A percentile compares a stretch with the other conserved stretches of the same genome.
phyloP scores from a whole-genome alignment of 2,888 invertebrate genomes.

The Ophion obscuratus region DNA sequence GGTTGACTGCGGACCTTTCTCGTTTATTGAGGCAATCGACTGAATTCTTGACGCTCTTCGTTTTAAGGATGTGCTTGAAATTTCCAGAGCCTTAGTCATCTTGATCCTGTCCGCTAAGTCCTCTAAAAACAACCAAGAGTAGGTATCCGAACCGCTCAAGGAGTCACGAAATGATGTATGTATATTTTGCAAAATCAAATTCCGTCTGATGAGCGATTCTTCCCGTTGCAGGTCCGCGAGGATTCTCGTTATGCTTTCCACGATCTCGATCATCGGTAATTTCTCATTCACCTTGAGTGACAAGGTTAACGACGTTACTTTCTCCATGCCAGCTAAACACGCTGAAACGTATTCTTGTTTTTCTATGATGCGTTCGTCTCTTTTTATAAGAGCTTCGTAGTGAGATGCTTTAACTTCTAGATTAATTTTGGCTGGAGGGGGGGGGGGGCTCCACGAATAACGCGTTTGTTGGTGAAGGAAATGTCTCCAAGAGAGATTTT shows the following conservation, averaged over 20 bases:
- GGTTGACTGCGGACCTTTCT: background rate
- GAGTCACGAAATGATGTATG: conserved; percentile 37
- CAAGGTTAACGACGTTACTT: background rate
- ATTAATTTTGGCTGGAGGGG: conserved; percentile 39
- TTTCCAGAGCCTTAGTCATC: conserved; percentile 4
- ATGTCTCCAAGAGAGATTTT: background rate
- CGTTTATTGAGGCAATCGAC: background rate
- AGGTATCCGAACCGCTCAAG: conserved; percentile 1
- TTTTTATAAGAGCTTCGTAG: conserved; percentile 30
- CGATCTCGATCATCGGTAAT: conserved; percentile 11
- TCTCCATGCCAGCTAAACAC: conserved; percentile 4
- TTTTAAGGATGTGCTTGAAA: background rate
- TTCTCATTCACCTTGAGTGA: background rate
- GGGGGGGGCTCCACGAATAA: background rate
- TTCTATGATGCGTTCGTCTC: conserved; percentile 31
- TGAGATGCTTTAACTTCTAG: conserved; percentile 13
- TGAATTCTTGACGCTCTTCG: background rate
- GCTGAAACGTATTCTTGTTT: conserved; percentile 12
- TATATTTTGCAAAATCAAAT: conserved; percentile 35
- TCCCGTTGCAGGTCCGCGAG: conserved; percentile 31
- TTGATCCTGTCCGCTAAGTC: background rate
- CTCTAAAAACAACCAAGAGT: background rate
- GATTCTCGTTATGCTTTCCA: conserved; percentile 12
- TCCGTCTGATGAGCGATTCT: conserved; percentile 39
- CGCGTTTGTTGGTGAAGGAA: conserved; percentile 14